Evolutionary conservation across 2,113 vertebrate genomes (phyloP).

Genomic region (Syngnathus floridae): DNA sequence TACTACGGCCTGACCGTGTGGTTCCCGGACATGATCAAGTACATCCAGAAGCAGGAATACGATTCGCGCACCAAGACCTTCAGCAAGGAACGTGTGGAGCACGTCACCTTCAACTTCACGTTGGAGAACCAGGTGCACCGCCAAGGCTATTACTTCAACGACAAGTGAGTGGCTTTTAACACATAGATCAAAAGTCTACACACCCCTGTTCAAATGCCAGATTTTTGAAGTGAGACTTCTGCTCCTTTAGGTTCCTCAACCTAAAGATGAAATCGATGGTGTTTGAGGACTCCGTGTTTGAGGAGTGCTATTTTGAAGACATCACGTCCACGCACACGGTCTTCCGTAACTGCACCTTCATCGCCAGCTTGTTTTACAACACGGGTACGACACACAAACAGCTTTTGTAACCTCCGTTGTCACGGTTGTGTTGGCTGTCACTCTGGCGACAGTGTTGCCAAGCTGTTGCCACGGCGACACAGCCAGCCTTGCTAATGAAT

Average conservation of each 20-base stretch:
- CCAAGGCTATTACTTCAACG: constrained; percentile 87
- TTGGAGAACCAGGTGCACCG: constrained; percentile 94
- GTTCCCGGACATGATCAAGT: constrained; percentile 98
- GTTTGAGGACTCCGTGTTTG: constrained; percentile 91
- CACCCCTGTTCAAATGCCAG: neutral
- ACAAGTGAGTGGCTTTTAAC: constrained; percentile 76
- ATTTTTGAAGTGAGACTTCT: too few species aligned
- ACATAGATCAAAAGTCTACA: neutral
- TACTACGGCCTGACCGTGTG: constrained; percentile 95
- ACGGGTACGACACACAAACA: constrained; percentile 71
- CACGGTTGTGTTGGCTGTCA: too few species aligned
- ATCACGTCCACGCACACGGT: constrained; percentile 93
- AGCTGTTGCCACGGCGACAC: constrained; percentile 18
- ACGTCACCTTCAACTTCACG: constrained; percentile 95
- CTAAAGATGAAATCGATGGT: constrained; percentile 94
- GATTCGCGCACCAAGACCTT: constrained; percentile 84
- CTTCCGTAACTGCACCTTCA: constrained; percentile 94
- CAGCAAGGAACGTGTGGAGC: constrained; percentile 79
- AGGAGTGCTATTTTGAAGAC: constrained; percentile 95
- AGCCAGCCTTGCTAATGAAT: neutral
- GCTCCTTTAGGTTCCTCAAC: constrained; percentile 79
- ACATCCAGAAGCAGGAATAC: constrained; percentile 90
- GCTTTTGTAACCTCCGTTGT: neutral
- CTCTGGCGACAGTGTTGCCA: constrained; percentile 12
- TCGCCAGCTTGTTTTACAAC: constrained; percentile 92